phyloP scores from a whole-genome alignment of 1,140 invertebrate species.

The Brachionus koreanus region DNA sequence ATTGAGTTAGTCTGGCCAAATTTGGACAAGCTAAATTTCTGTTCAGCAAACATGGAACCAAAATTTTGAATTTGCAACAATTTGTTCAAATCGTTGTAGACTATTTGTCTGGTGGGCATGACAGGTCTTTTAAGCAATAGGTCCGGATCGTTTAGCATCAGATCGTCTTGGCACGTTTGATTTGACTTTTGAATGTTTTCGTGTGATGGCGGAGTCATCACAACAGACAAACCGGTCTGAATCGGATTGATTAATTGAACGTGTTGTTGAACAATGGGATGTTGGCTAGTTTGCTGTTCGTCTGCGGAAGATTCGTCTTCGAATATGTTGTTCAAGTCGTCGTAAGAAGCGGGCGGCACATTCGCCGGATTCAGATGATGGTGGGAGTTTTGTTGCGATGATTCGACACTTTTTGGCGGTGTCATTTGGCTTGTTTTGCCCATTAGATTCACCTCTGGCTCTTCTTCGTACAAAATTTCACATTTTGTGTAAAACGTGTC shows the following conservation, averaged over 20 bases:
- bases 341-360: neutral
- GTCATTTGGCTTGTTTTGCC: conserved; percentile 27
- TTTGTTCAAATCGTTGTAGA: neutral
- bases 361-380: neutral
- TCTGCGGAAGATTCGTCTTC: conserved; percentile 37
- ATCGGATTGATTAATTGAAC: conserved; percentile 18
- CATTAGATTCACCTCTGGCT: neutral
- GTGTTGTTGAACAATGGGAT: neutral
- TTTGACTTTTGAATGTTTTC: conserved; percentile 26
- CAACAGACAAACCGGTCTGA: conserved; percentile 4
- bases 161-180: neutral
- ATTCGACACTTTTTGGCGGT: conserved; percentile 30
- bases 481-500: neutral
- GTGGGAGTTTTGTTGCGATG: neutral
- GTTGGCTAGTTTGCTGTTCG: neutral
- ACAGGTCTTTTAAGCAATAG: neutral
- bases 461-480: conserved; percentile 6
- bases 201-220: conserved; percentile 34
- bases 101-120: neutral
- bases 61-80: conserved; percentile 13
- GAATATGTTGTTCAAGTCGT: conserved; percentile 42
- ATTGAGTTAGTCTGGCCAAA: neutral
- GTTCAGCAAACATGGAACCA: neutral
- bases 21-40: neutral
- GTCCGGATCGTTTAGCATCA: neutral